A percentile compares a stretch with the other conserved stretches of the same genome.
phyloP scores from a whole-genome alignment of 2,113 vertebrate species.

The Lucifuga dentata region DNA sequence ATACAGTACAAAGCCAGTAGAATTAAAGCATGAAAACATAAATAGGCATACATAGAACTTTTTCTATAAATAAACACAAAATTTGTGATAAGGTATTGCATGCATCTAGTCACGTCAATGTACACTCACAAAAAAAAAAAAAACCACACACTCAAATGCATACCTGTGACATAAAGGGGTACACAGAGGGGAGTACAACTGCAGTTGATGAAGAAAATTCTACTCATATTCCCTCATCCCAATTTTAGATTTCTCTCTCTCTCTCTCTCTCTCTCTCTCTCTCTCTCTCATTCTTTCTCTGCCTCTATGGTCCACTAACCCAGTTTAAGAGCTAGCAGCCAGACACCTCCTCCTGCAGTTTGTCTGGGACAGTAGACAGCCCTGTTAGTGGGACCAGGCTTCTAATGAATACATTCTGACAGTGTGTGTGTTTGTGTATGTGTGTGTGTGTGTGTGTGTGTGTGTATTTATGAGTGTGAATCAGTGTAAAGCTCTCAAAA shows the following conservation, averaged over 20 bases:
- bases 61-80: constrained; percentile 39
- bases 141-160: constrained; percentile 24
- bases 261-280: not conserved
- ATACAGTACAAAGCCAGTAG: constrained; percentile 37
- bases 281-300: constrained; percentile 37
- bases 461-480: constrained; percentile 11
- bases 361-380: constrained; percentile 78
- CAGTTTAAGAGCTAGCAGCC: constrained; percentile 78
- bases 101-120: constrained; percentile 1
- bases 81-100: not conserved
- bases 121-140: constrained; percentile 40
- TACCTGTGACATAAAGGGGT: constrained; percentile 51
- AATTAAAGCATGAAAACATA: constrained; percentile 38
- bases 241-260: constrained; percentile 52
- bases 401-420: constrained; percentile 75
- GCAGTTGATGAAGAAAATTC: constrained; percentile 70
- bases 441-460: constrained; percentile 12
- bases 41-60: constrained; percentile 46
- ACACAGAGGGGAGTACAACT: constrained; percentile 65
- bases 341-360: constrained; percentile 77
- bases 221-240: constrained; percentile 76
- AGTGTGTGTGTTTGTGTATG: constrained; percentile 25
- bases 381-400: constrained; percentile 68
- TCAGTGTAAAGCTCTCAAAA: constrained; percentile 36
- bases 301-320: constrained; percentile 82